Evolutionary conservation across 2,113 vertebrate genomes (phyloP).

Genomic region (Pterocles gutturalis): DNA sequence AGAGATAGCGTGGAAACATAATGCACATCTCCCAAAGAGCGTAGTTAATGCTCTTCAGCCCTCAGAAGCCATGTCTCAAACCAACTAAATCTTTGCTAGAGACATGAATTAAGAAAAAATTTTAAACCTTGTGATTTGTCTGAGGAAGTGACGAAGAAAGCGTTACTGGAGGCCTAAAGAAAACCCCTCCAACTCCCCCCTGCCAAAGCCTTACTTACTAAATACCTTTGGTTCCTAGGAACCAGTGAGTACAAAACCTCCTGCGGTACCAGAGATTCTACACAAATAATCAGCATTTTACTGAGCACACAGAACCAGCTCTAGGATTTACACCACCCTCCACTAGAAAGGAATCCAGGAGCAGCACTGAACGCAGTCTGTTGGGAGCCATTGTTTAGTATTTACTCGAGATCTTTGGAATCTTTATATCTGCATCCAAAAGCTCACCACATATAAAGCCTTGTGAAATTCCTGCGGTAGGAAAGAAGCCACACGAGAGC

Average conservation of each 20-base stretch:
- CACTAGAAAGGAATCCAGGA: neutral
- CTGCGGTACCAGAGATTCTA: neutral
- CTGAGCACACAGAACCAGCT: neutral
- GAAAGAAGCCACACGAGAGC: neutral
- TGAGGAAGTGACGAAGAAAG: neutral
- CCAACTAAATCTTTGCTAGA: neutral
- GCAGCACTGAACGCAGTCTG: neutral
- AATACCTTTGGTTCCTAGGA: neutral
- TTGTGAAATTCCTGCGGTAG: neutral
- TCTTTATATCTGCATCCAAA: neutral
- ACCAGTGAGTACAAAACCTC: neutral
- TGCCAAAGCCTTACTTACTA: neutral
- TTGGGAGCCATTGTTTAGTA: neutral
- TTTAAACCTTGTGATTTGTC: neutral
- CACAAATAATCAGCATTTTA: neutral
- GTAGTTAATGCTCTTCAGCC: neutral
- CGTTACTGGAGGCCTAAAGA: neutral
- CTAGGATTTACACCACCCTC: neutral
- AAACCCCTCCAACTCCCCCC: neutral
- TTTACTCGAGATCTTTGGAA: neutral
- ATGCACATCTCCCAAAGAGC: rapidly evolving
- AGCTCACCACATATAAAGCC: neutral
- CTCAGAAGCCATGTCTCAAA: neutral
- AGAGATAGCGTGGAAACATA: rapidly evolving
- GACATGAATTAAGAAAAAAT: neutral